Base-by-base conservation (phyloP, 2,888 invertebrate genomes). In the Tridacna gigas region DNA sequence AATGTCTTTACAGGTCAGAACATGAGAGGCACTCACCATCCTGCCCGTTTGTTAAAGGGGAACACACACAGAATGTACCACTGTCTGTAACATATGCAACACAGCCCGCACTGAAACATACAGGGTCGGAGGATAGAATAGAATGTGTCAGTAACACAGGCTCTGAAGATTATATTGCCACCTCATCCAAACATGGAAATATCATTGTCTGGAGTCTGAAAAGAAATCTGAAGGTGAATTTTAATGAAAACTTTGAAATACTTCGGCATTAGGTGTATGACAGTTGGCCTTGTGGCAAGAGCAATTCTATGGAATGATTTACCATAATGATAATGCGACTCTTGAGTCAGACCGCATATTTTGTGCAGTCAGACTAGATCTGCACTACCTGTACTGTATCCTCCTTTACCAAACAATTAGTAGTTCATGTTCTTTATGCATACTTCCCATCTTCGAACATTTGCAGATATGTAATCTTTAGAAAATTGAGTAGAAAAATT, bases 21-120 rank as follows among this genome's bases (percentile, higher is more conserved):
- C 98, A 99, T 94, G 98, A 98, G 95, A 96, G 98, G 5, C 98
- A 99, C 94, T 98, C 98, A 7, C 98, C 98, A 20, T 97, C 96
- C 91, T 99, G 99, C 94, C 98, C 98, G 0, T 98, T 98, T 95
- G 98, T 99, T 1, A 97, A 98, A 94, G 98, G 98, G 56, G 98
- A 98, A 95, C 98, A 98, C 93, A 98, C 98, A 18, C 98, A 98
- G 95, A 99, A 99, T 95, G 98, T 98, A 83, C 98, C 99, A 5
- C 96, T 98, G 77, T 97, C 97, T 89, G 96, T 97, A 51, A 97
- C 97, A 66, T 97, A 97, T 94, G 97, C 97, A 18, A 97, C 97
- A 66, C 97, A 97, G 88, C 97, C 97, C 71, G 97, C 97, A 0
- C 95, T 96, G 20, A 95, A 96, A 15, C 96, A 96, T 86, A 91